Base-by-base conservation (phyloP, 2,888 invertebrate species). In the Drosophila mimica region DNA sequence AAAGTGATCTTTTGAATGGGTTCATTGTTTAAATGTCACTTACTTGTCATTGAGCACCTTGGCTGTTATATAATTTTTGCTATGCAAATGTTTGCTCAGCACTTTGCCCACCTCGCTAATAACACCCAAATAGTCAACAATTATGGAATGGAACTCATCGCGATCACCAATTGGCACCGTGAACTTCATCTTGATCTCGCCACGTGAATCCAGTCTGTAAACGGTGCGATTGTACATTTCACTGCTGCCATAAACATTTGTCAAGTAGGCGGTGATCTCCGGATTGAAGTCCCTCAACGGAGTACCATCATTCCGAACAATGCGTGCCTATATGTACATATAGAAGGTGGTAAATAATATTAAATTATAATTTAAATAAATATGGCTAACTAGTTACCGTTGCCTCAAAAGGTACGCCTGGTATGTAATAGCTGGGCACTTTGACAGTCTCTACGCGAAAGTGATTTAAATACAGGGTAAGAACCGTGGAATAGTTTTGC, bases 371-470 rank as follows among this genome's bases (percentile, higher is more conserved):
- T 20, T 9, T 7, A 8, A 17, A n/a, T 0, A 3, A 11, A 2
- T 8, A 15, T 52, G 1, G 3, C 0, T 6, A 13, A 2, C 0
- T 20, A 78, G 83, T 82, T 61, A 93, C 93, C 15, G 92, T 90
- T 1, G 92, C 92, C 71, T 93, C 93, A 36, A 93, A 99, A 73
- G 96, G 96, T 48, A 99, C 94, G 30, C 97, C 97, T 0, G 99
- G 98, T 93, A 99, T 98, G 93, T 98, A 99, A 89, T 97, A 96
- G 81, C 97, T 97, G 0, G 98, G 97, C 30, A 98, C 96, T 88
- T 97, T 96, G 53, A 98, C 95, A 40, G 97, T 94, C 79, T 97
- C 96, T 92, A 98, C 94, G 77, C 96, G 96, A 89, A 97, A 96
- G 70, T 95, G 95, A 92, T 96, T 95, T 81, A 96, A 95, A 92